A percentile compares a stretch with the other conserved stretches of the same genome.
Conservation (phyloP, 1,140 invertebrate genomes). For the Heliconius hermathena region DNA sequence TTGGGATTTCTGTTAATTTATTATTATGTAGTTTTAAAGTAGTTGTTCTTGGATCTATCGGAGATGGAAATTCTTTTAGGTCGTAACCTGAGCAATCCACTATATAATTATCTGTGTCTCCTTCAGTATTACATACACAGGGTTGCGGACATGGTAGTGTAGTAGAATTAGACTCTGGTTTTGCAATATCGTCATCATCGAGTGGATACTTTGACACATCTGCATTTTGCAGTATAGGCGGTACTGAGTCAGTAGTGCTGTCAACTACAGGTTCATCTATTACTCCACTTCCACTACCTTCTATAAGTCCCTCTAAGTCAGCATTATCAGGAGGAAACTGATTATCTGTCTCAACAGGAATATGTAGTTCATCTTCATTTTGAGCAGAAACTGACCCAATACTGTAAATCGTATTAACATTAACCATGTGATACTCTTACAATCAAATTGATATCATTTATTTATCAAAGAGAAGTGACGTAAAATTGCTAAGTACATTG, state of each 20-base stretch:
- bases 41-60: conserved; percentile 62
- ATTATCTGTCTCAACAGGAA: conserved; percentile 66
- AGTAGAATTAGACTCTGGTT: conserved; percentile 35
- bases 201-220: conserved; percentile 34
- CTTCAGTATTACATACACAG: conserved; percentile 66
- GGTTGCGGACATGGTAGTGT: conserved; percentile 56
- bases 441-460: conserved; percentile 54
- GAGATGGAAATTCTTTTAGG: conserved; percentile 63
- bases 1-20: conserved; percentile 77
- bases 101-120: conserved; percentile 53
- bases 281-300: conserved; percentile 62
- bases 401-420: conserved; percentile 60
- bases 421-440: conserved; percentile 62
- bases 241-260: conserved; percentile 42
- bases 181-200: conserved; percentile 25
- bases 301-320: conserved; percentile 52
- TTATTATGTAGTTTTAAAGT: conserved; percentile 80
- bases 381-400: conserved; percentile 46
- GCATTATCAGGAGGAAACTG: conserved; percentile 64
- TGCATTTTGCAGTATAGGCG: conserved; percentile 53
- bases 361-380: conserved; percentile 60
- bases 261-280: conserved; percentile 49
- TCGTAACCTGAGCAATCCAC: conserved; percentile 68
- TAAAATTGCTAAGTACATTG: conserved; percentile 68
- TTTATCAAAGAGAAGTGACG: conserved; percentile 72